Evolutionary conservation across 2,888 invertebrate genomes (phyloP).

Genomic region (Quadroppia sp.): DNA sequence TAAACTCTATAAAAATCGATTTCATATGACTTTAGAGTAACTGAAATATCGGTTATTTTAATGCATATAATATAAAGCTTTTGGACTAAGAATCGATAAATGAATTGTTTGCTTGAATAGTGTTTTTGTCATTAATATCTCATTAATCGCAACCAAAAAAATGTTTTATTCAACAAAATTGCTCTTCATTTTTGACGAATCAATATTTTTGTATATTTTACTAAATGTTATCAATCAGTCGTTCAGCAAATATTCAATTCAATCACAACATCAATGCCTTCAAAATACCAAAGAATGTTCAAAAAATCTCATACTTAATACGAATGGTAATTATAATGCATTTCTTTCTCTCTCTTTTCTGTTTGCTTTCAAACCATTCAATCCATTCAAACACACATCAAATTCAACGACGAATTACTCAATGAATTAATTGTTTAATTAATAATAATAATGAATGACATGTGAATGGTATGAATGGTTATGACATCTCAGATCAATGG

Average conservation of each 20-base stretch:
- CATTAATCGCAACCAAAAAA: neutral
- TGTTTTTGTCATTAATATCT: conserved; percentile 19
- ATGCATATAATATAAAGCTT: too few relatives aligned
- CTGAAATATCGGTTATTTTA: too few relatives aligned
- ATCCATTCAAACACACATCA: neutral
- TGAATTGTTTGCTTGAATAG: neutral
- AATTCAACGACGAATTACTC: neutral
- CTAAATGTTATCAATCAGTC: neutral
- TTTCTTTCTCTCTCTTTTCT: conserved; percentile 31
- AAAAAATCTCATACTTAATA: neutral
- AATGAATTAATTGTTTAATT: neutral
- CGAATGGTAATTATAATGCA: conserved; percentile 19
- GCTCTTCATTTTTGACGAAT: neutral
- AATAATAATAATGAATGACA: neutral
- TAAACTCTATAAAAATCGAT: too few relatives aligned
- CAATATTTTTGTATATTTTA: neutral
- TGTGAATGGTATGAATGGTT: neutral
- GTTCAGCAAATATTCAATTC: neutral
- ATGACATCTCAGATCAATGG: conserved; percentile 66
- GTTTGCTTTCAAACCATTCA: neutral
- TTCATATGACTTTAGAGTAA: too few relatives aligned
- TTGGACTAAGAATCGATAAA: too few relatives aligned
- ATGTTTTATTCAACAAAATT: neutral
- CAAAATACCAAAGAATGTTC: neutral
- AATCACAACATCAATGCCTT: neutral